Base-by-base conservation (phyloP, 1,140 invertebrate species). In the Mamestra configurata region DNA sequence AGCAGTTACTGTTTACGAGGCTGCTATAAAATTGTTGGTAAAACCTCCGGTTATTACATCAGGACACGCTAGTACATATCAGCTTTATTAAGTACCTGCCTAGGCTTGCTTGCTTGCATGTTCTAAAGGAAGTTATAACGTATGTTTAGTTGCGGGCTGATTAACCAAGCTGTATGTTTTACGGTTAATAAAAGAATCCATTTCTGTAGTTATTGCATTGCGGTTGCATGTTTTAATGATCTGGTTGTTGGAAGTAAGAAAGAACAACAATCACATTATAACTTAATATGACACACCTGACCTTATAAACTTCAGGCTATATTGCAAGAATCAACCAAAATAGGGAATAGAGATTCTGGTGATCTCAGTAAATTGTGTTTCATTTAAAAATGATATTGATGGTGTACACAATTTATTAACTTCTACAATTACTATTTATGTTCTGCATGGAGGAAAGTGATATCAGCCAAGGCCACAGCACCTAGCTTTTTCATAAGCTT, bases 101-200 rank as follows among this genome's bases (percentile, higher is more conserved):
- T 31, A n/a, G 20, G 40, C 37, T 27, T 1, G 40, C 11, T 68
- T 40, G n/a, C 6, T n/a, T n/a, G 61, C 20, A 66, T 10, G 40
- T 61, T 37, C 20, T 24, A 22, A 24, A 68, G 64, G 61, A 66
- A 61, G 31, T 61, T 31, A 61, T 22, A 24, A 46, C 64, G 64
- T 68, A 20, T 55, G 10, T 61, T 59, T 18, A 61, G 27, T 61
- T 35, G 57, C 57, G 24, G 15, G 24, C 31, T 61, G 31, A 35
- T 61, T 61, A 35, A 35, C 24, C 57, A 61, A 61, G 57, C 27
- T 35, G 15, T 18, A 61, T 61, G 27, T 61, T 61, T 61, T 31
- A 13, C 57, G 57, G 57, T 15, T n/a, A 27, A 35, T 61, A 61
- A 61, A 61, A 61, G 6, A 35, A n/a, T 10, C 1, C 4, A 35